Evolutionary conservation across 2,113 vertebrate genomes (phyloP), one percentile per base, ranked within the genome.

Genomic region (Clarias batrachus): DNA sequence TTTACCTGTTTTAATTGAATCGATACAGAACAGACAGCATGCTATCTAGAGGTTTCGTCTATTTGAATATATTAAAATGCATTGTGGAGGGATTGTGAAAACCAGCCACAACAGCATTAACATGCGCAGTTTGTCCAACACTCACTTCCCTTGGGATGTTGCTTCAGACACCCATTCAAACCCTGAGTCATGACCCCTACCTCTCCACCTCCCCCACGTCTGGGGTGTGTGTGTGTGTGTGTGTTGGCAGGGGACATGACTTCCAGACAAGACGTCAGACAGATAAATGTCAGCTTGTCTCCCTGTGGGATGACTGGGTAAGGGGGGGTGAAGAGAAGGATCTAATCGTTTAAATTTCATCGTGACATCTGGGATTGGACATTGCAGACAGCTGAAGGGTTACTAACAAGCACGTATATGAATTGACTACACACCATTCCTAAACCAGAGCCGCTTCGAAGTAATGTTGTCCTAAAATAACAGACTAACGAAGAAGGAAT

Each of bases 241-340:
- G 71, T 84, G 73, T 59, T 23, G 68, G 83, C 52, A 30, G 81
- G 78, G 66, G 81, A 87, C 81, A 84, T 85, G 59, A 90, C 86
- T 88, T 81, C 89, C 87, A 90, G 89, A 86, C 89, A 84, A 88
- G 84, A 90, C 89, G 84, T 88, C 87, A 90, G 89, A 88, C 89
- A 88, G 87, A 90, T 90, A 90, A 90, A 90, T 90, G 89, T 88
- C 87, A 90, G 87, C 85, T 86, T 81, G 85, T 86, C 87, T 87
- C 89, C 87, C 81, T 62, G 81, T 84, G 87, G 87, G 81, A 79
- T 90, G 87, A 89, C 78, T 83, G 73, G 60, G 86, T 85, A 76
- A 60, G 63, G 74, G 68, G 74, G 33, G 70, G n/a, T 66, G 86
- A 62, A 77, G 81, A 83, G 37, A 82, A 74, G 85, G 62, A 77